These are phyloP conservation scores for Leptobrachium leishanense DNA, from an alignment of 2,113 vertebrate species.

Conservation along the genomic window DNA sequence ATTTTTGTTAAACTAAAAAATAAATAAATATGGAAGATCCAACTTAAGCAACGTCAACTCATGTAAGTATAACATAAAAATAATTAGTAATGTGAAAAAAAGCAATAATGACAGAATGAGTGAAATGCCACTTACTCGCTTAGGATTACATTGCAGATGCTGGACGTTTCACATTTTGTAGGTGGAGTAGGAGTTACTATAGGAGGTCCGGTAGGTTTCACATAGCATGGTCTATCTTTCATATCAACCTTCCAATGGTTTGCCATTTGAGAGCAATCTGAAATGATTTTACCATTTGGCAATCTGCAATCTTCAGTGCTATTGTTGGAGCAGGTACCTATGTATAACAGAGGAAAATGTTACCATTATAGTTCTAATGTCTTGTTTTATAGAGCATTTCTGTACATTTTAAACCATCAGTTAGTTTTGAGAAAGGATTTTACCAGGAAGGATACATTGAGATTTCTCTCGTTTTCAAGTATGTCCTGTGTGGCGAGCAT, in stretches of 20 bases:
- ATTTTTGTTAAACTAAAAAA: no score
- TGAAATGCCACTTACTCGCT: slow-evolving; percentile 71
- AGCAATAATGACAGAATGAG: background rate
- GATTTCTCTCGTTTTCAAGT: no score
- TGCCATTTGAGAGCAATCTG: slow-evolving; percentile 71
- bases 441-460: no score
- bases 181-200: slow-evolving; percentile 9
- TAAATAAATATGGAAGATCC: no score
- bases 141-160: slow-evolving; percentile 73
- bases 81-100: background rate
- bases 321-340: slow-evolving; percentile 85
- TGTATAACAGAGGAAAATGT: background rate
- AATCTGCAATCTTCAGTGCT: slow-evolving; percentile 79
- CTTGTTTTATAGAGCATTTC: no score
- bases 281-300: slow-evolving; percentile 59
- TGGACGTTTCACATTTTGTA: slow-evolving; percentile 50
- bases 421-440: no score
- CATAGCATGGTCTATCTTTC: slow-evolving; percentile 51
- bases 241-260: slow-evolving; percentile 67
- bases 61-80: background rate
- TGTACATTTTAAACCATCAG: no score
- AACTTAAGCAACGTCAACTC: background rate
- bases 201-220: slow-evolving; percentile 35
- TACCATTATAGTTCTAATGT: no score
- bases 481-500: no score